Base-by-base conservation (phyloP, 2,113 vertebrate genomes). In the Cryptotis parvus region DNA sequence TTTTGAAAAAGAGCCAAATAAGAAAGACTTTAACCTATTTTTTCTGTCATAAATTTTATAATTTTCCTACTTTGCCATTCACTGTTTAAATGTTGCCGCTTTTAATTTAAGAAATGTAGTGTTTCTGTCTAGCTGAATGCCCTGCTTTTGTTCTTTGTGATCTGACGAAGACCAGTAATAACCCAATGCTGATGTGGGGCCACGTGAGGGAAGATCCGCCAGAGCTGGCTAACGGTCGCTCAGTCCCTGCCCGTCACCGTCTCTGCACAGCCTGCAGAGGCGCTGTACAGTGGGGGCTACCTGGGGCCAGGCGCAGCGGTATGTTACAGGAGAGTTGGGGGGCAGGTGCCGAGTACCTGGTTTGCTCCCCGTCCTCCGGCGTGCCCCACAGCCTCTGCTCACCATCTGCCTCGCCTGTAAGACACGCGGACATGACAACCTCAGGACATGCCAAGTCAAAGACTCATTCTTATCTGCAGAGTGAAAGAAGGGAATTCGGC, bases 51-150 rank as follows among this genome's bases (percentile, higher is more conserved):
- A 93, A 85, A 84, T 81, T 78, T 37, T 81, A 6, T 52, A 49
- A 91, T 91, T 91, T 93, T 45, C 33, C 45, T 39, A 92, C 33
- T 86, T 79, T 89, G 80, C 37, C 72, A 45, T 39, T 78, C 77
- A 35, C 20, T 58, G 68, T 87, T 87, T 83, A 84, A 85, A 87
- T 82, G 27, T 77, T 89, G 66, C 55, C 88, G 35, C 52, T 87
- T 93, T 84, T 70, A 69, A 91, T 68, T 90, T 72, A 58, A 91
- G 65, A 83, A 88, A 85, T 55, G 29, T 31, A 77, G 52, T 15
- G 37, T 82, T 90, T 91, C 68, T 65, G 37, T 78, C 43, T 52
- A 63, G 66, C 82, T 43, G 52, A 22, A 73, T 81, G 20, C 45
- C 33, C 55, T 81, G 72, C 37, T 37, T 84, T n/a, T 84, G 52